These are phyloP conservation scores for Anoura caudifer DNA, from an alignment of 2,113 vertebrate species.

Conservation along the genomic window DNA sequence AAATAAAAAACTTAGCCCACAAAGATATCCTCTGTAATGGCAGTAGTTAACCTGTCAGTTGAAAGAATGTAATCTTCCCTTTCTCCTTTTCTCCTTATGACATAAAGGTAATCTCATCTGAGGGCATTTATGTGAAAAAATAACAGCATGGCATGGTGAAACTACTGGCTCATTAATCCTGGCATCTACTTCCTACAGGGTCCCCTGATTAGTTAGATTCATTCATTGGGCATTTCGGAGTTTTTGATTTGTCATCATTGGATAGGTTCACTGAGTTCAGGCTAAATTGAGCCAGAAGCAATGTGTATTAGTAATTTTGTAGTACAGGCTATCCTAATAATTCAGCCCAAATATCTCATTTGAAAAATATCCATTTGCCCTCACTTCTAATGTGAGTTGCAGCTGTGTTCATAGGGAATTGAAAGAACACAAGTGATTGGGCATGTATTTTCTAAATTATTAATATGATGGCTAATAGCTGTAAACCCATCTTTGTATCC, in stretches of 20 bases:
- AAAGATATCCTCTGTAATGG: constrained; percentile 79
- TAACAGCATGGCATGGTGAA: constrained; percentile 83
- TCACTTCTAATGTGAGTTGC: constrained; percentile 76
- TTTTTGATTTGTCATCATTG: constrained; percentile 85
- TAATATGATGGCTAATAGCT: constrained; percentile 77
- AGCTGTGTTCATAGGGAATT: constrained; percentile 76
- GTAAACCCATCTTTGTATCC: constrained; percentile 72
- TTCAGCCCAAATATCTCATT: constrained; percentile 84
- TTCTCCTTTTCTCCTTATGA: constrained; percentile 85
- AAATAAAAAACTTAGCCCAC: constrained; percentile 75
- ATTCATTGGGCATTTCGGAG: constrained; percentile 81
- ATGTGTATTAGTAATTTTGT: constrained; percentile 88
- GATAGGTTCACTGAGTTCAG: constrained; percentile 84
- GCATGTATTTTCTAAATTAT: constrained; percentile 82
- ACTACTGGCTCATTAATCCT: constrained; percentile 86
- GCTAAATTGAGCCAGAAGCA: constrained; percentile 85
- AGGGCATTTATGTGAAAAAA: constrained; percentile 85
- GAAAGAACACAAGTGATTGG: constrained; percentile 77
- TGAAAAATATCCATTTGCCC: constrained; percentile 78
- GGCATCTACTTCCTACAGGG: constrained; percentile 85
- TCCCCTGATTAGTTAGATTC: constrained; percentile 85
- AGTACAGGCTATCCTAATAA: constrained; percentile 85
- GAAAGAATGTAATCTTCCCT: constrained; percentile 84
- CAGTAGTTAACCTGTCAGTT: constrained; percentile 82
- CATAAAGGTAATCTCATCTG: constrained; percentile 84